Percentiles rank a stretch among this genome's conserved stretches.
These are phyloP conservation scores for Manis pentadactyla DNA, from an alignment of 2,797 vertebrate species.

Conservation along the genomic window DNA sequence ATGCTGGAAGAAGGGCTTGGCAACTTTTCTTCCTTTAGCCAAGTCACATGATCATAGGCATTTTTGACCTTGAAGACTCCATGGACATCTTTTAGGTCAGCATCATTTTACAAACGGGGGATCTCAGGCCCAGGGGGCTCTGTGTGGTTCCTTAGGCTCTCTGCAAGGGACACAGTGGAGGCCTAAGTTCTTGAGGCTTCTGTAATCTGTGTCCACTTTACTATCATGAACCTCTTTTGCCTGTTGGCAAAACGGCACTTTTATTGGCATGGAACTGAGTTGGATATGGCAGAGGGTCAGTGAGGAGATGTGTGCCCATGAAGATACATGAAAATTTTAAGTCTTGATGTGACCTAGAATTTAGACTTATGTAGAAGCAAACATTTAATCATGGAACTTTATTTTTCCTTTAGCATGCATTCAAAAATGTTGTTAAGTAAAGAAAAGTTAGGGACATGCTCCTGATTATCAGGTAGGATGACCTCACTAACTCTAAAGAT, in stretches of 20 bases:
- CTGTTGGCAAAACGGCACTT: neutral
- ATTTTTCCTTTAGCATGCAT: neutral
- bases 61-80: neutral
- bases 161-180: neutral
- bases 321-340: neutral
- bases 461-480: too few relatives aligned
- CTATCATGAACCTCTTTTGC: too few relatives aligned
- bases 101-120: neutral
- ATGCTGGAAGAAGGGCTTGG: neutral
- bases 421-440: neutral
- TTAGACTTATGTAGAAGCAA: neutral
- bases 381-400: neutral
- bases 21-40: neutral
- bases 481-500: too few relatives aligned
- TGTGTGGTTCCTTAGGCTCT: neutral
- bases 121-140: neutral
- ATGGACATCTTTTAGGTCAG: neutral
- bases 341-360: neutral
- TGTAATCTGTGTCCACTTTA: neutral
- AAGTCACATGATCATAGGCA: neutral
- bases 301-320: neutral
- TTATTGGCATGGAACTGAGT: neutral
- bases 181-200: neutral
- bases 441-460: neutral
- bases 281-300: rapidly evolving